A percentile compares a stretch with the other conserved stretches of the same genome.
These are phyloP conservation scores for Stomatorhinus ivindoensis DNA, from an alignment of 2,113 vertebrate genomes.

Conservation along the genomic window DNA sequence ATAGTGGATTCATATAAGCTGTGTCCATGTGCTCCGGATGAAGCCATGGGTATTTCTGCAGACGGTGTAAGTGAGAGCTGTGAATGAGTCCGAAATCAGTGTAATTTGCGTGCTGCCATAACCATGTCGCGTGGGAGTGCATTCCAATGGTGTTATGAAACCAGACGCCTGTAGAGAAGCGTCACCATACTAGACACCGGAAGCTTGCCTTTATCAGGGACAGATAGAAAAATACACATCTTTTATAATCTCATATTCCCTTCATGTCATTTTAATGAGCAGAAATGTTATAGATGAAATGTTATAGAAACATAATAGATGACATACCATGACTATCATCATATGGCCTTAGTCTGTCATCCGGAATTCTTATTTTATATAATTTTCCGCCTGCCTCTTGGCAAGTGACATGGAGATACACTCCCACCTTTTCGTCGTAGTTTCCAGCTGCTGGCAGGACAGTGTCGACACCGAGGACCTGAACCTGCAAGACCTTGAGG, in stretches of 20 bases:
- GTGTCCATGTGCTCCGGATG: background rate
- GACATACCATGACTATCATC: background rate
- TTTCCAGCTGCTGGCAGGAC: conserved; percentile 39
- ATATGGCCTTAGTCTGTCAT: background rate
- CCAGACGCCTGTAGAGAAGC: background rate
- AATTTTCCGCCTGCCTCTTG: background rate
- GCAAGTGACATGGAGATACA: conserved; percentile 27
- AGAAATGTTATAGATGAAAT: background rate
- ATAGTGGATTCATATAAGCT: background rate
- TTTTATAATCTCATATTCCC: conserved; percentile 2
- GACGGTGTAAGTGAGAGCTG: background rate
- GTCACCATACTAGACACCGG: background rate
- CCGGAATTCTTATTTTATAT: background rate
- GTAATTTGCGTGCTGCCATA: background rate
- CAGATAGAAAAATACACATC: background rate
- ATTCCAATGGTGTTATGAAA: background rate
- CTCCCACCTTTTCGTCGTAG: conserved; percentile 27
- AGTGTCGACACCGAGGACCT: conserved; percentile 32
- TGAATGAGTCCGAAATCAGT: background rate
- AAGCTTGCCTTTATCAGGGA: background rate
- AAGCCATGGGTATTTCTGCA: background rate
- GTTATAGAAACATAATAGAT: background rate
- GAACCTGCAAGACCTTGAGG: conserved; percentile 24
- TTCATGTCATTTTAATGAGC: background rate
- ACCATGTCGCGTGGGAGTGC: background rate